Evolutionary conservation across 2,888 invertebrate species (phyloP).

Genomic region (Eulithis prunata): DNA sequence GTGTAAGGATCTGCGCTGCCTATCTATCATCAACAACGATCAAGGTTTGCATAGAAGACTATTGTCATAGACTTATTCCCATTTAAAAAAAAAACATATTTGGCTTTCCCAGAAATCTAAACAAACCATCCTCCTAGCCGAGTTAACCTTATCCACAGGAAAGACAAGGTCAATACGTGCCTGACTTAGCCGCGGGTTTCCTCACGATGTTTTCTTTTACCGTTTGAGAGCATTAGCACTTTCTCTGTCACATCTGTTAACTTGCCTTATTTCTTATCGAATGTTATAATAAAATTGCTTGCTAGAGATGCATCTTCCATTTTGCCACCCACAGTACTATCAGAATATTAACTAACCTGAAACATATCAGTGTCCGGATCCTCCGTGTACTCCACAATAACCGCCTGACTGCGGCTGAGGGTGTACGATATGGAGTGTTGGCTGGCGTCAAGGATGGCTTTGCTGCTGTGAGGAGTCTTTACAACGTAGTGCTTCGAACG

Average conservation of each 20-base stretch:
- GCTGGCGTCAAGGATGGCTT: constrained; percentile 96
- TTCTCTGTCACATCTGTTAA: too few species aligned
- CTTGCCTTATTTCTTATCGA: too few species aligned
- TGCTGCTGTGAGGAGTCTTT: constrained; percentile 96
- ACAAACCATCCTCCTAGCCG: too few species aligned
- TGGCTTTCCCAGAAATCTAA: too few species aligned
- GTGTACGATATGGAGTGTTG: constrained; percentile 99
- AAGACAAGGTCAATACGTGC: too few species aligned
- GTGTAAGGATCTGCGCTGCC: not conserved
- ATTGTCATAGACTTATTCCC: not conserved
- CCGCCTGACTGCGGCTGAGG: constrained; percentile 97
- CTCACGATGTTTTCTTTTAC: too few species aligned
- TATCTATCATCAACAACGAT: not conserved
- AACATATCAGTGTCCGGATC: constrained; percentile 99
- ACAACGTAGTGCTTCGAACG: constrained; percentile 98
- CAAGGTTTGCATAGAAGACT: not conserved
- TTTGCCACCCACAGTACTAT: not conserved
- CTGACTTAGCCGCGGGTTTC: too few species aligned
- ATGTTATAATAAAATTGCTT: too few species aligned
- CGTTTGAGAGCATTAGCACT: too few species aligned
- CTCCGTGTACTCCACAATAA: constrained; percentile 98
- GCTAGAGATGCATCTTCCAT: too few species aligned
- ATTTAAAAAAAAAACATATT: too few species aligned
- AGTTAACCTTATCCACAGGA: too few species aligned
- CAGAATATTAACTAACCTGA: constrained; percentile 87